Percentiles rank a stretch among this genome's conserved stretches.
These are phyloP conservation scores for Arrhopalites spinosus DNA, from an alignment of 2,888 invertebrate genomes.

Conservation along the genomic window DNA sequence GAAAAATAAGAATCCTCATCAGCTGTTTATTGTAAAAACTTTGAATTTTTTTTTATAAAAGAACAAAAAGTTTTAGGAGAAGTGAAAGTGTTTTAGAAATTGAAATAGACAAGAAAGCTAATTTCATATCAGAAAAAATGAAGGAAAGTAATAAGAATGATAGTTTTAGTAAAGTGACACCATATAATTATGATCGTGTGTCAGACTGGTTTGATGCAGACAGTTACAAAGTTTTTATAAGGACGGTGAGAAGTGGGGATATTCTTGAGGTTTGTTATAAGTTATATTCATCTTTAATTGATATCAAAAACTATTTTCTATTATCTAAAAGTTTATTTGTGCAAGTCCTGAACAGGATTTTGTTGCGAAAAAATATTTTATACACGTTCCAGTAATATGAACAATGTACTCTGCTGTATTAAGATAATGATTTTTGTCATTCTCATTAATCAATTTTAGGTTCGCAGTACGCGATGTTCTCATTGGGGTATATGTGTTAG, in stretches of 20 bases:
- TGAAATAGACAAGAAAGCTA: not conserved
- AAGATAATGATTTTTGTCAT: too few species aligned
- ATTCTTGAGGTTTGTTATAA: constrained; percentile 70
- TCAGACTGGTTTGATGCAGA: constrained; percentile 76
- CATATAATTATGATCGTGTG: constrained; percentile 60
- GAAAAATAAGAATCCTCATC: too few species aligned
- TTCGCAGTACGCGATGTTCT: constrained; percentile 62
- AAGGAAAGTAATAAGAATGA: constrained; percentile 37
- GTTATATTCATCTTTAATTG: too few species aligned
- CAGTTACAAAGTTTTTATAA: constrained; percentile 72
- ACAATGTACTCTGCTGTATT: too few species aligned
- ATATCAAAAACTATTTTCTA: too few species aligned
- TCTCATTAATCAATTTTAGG: not conserved
- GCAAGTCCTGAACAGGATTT: too few species aligned
- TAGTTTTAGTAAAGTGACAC: constrained; percentile 21
- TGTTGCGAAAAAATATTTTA: too few species aligned
- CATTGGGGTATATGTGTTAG: constrained; percentile 74
- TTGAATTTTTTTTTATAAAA: too few species aligned
- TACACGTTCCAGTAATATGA: too few species aligned
- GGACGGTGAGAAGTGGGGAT: constrained; percentile 74
- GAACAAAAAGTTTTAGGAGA: too few species aligned
- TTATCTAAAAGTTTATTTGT: too few species aligned
- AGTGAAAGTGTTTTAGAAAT: not conserved
- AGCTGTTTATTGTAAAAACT: too few species aligned
- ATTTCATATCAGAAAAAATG: constrained; percentile 14